Evolutionary conservation across 92 coral and sea anemone genomes (phyloP).

Genomic region (Palythoa caribaeorum): DNA sequence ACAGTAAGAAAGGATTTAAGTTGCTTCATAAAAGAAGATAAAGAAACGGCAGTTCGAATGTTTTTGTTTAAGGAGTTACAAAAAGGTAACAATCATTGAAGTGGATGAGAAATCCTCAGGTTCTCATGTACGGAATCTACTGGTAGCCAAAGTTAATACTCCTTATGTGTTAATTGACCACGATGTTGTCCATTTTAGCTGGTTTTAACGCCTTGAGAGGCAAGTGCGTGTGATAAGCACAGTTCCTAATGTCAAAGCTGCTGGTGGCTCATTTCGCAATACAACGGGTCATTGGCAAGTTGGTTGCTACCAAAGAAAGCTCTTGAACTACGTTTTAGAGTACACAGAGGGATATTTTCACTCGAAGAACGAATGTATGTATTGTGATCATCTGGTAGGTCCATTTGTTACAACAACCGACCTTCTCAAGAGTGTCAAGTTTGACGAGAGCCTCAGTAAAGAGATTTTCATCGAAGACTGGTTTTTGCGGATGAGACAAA

Average conservation of each 20-base stretch:
- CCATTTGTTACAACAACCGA: conserved; percentile 58
- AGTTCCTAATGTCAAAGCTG: conserved; percentile 47
- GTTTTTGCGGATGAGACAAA: conserved; percentile 46
- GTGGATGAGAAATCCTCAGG: background rate
- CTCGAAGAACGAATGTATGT: background rate
- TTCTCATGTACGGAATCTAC: conserved; percentile 53
- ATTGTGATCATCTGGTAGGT: background rate
- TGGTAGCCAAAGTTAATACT: conserved; percentile 22
- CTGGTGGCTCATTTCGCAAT: conserved; percentile 25
- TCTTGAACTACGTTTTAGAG: conserved; percentile 3
- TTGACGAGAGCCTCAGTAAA: conserved; percentile 42
- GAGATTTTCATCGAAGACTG: conserved; percentile 52
- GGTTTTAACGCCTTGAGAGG: conserved; percentile 50
- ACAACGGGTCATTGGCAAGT: conserved; percentile 57
- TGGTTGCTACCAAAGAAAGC: conserved; percentile 46
- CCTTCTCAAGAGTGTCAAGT: conserved; percentile 3
- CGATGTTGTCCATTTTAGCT: conserved; percentile 48
- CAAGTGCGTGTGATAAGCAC: conserved; percentile 49
- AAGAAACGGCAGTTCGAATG: no score
- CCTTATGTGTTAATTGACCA: conserved; percentile 57
- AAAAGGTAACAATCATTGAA: background rate
- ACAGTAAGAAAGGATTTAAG: no score
- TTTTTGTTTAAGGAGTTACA: no score
- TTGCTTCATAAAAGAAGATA: no score
- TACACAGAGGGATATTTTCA: conserved; percentile 58